Evolutionary conservation across 2,888 invertebrate genomes (phyloP).

Genomic region (Melinaea marsaeus): DNA sequence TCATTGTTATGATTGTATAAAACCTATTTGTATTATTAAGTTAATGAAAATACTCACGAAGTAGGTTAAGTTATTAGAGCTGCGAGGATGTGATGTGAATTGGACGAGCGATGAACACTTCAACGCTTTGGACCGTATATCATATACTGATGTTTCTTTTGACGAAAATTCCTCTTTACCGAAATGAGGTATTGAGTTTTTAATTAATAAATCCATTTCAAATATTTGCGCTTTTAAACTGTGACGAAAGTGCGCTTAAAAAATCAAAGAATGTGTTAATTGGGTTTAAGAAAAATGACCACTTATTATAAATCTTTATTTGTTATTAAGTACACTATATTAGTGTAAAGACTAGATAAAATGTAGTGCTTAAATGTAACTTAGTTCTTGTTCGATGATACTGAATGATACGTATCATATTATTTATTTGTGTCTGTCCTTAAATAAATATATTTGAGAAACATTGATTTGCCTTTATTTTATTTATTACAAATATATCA

Average conservation of each 20-base stretch:
- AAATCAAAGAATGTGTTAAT: background rate
- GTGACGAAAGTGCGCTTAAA: background rate
- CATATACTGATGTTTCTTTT: background rate
- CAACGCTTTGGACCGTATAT: background rate
- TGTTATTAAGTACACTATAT: conserved; percentile 69
- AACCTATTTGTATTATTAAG: conserved; percentile 51
- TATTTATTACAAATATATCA: background rate
- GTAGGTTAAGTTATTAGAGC: conserved; percentile 18
- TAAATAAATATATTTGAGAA: conserved; percentile 8
- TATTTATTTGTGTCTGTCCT: conserved; percentile 32
- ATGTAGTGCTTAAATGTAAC: conserved; percentile 40
- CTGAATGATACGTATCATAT: conserved; percentile 55
- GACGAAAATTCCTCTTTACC: conserved; percentile 1
- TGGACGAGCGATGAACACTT: conserved; percentile 13
- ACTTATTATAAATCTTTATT: conserved; percentile 46
- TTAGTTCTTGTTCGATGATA: conserved; percentile 51
- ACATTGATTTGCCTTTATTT: background rate
- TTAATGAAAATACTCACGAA: conserved; percentile 67
- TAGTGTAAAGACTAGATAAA: conserved; percentile 68
- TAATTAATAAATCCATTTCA: background rate
- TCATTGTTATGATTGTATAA: conserved; percentile 65
- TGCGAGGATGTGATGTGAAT: background rate
- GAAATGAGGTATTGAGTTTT: background rate
- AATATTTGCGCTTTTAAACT: background rate
- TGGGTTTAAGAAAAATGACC: background rate